Evolutionary conservation across 2,113 vertebrate species (phyloP).

Genomic region (Dipodomys stephensi): DNA sequence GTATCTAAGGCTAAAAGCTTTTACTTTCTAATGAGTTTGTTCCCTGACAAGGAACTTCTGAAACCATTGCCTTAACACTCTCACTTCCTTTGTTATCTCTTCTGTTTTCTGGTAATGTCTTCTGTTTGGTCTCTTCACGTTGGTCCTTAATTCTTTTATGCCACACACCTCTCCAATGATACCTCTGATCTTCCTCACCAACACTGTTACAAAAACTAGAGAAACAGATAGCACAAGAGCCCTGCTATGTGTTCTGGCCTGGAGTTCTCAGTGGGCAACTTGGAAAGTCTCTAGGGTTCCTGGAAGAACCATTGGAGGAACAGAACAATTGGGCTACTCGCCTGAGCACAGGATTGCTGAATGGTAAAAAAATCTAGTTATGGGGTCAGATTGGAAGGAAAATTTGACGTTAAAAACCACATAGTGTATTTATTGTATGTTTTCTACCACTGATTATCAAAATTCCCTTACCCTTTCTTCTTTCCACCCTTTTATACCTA

Average conservation of each 20-base stretch:
- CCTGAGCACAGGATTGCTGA: background rate
- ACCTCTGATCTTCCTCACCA: background rate
- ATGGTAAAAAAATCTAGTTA: constrained; percentile 9
- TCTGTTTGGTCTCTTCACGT: background rate
- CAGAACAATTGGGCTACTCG: background rate
- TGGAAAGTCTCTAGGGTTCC: background rate
- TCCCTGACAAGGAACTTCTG: constrained; percentile 54
- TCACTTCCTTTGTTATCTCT: constrained; percentile 1
- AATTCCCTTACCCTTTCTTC: background rate
- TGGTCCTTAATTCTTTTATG: background rate
- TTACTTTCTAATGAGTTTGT: constrained; percentile 4
- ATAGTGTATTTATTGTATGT: background rate
- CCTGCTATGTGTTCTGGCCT: background rate
- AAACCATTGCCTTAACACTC: background rate
- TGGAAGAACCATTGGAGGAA: background rate
- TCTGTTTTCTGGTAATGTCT: constrained; percentile 6
- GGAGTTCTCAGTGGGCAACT: background rate
- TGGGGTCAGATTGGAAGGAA: background rate
- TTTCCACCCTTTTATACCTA: background rate
- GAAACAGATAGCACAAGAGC: background rate
- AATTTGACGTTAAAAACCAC: background rate
- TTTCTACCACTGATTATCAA: background rate
- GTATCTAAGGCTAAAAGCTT: constrained; percentile 32
- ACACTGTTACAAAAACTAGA: background rate
- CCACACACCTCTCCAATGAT: background rate